Evolutionary conservation across 2,888 invertebrate genomes (phyloP).

Genomic region (Drosophila siamana): DNA sequence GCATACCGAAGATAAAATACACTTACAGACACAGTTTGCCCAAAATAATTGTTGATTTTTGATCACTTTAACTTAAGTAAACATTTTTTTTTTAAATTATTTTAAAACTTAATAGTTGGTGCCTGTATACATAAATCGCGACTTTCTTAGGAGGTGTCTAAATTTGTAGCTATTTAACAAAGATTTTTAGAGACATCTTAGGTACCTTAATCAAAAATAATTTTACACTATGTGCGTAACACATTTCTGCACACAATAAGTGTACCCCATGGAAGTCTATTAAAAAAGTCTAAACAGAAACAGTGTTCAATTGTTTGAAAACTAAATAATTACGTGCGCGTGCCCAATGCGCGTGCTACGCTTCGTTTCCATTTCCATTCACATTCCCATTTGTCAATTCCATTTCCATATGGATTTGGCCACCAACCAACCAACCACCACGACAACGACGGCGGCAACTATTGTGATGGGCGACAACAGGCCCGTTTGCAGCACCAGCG

Average conservation of each 20-base stretch:
- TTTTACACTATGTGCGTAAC: neutral
- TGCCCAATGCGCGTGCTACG: slow-evolving; percentile 32
- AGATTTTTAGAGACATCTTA: neutral
- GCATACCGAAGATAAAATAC: neutral
- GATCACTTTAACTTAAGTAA: too few relatives aligned
- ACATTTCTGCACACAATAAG: neutral
- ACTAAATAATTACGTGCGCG: slow-evolving; percentile 52
- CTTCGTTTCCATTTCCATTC: slow-evolving; percentile 44
- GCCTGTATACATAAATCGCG: too few relatives aligned
- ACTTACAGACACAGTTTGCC: too few relatives aligned
- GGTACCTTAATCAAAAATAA: too few relatives aligned
- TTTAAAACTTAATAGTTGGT: too few relatives aligned
- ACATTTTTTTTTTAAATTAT: too few relatives aligned
- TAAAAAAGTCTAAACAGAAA: slow-evolving; percentile 23
- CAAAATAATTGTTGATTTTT: too few relatives aligned
- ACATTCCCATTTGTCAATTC: slow-evolving; percentile 50
- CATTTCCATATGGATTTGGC: slow-evolving; percentile 45
- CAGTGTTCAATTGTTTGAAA: slow-evolving; percentile 62
- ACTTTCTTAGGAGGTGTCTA: too few relatives aligned
- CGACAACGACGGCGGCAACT: slow-evolving; percentile 8
- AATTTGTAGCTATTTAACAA: too few relatives aligned
- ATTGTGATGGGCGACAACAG: slow-evolving; percentile 44
- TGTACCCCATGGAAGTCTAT: slow-evolving; percentile 7
- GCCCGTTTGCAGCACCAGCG: slow-evolving; percentile 68
- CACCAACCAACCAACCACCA: slow-evolving; percentile 30